Evolutionary conservation across 2,113 vertebrate genomes (phyloP).

Genomic region (Mohoua ochrocephala): DNA sequence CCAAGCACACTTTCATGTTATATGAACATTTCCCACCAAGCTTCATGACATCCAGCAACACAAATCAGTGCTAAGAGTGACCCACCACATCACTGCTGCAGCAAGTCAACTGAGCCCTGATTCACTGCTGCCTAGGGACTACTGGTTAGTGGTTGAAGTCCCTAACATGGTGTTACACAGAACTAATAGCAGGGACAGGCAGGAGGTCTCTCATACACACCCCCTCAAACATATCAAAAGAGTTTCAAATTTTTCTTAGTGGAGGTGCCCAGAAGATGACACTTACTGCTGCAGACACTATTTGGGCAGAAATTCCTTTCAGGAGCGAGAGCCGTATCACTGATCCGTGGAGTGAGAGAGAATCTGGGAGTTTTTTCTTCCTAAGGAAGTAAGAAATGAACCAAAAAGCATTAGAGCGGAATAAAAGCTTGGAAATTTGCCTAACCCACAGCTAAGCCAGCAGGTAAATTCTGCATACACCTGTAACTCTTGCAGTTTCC

Average conservation of each 20-base stretch:
- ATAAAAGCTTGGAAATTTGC: neutral
- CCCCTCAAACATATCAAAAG: rapidly evolving
- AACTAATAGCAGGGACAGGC: rapidly evolving
- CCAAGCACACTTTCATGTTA: neutral
- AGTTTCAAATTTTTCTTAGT: neutral
- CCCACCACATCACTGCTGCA: neutral
- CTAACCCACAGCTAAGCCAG: neutral
- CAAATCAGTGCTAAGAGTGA: neutral
- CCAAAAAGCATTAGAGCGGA: neutral
- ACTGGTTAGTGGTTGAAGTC: neutral
- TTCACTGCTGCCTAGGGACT: neutral
- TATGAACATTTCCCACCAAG: neutral
- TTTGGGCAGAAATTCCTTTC: conserved; percentile 96
- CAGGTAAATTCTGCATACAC: neutral
- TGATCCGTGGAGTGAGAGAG: conserved; percentile 83
- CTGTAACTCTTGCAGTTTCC: neutral
- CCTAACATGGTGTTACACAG: neutral
- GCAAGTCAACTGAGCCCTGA: neutral
- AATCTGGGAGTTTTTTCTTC: conserved; percentile 76
- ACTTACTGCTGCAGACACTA: conserved; percentile 93
- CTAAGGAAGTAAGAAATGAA: conserved; percentile 22
- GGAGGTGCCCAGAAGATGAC: neutral
- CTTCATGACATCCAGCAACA: neutral
- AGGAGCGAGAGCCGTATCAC: conserved; percentile 87
- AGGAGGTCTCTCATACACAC: neutral